A percentile compares a stretch with the other conserved stretches of the same genome.
These are phyloP conservation scores for Mohoua ochrocephala DNA, from an alignment of 2,113 vertebrate species.

Conservation along the genomic window DNA sequence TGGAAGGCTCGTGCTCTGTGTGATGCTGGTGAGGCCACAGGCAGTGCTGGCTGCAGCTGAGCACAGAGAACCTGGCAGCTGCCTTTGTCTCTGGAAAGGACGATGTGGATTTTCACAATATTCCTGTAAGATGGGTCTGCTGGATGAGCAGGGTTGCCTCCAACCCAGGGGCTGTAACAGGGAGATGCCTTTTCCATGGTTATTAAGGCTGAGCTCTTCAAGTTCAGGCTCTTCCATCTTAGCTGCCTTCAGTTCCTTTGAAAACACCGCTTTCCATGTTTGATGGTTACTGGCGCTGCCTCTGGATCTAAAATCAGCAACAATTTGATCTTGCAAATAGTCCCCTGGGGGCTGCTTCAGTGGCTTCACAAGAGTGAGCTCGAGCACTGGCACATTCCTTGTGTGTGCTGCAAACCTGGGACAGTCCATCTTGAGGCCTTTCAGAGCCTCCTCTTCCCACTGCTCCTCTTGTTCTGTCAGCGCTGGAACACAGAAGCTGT, in stretches of 20 bases:
- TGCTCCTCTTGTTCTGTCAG: neutral
- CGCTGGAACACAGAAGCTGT: neutral
- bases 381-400: accelerated
- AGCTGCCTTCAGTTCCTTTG: neutral
- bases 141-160: neutral
- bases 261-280: neutral
- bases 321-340: neutral
- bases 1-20: neutral
- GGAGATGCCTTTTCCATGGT: neutral
- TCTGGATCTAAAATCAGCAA: neutral
- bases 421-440: neutral
- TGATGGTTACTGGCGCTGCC: neutral
- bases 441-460: neutral
- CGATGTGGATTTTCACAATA: neutral
- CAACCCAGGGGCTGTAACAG: accelerated
- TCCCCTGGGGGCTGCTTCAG: neutral
- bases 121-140: neutral
- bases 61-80: neutral
- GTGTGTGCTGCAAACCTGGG: neutral
- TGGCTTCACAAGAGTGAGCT: neutral
- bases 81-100: neutral
- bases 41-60: neutral
- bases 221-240: neutral
- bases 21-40: neutral
- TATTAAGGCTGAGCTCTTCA: neutral